Percentiles rank a stretch among this genome's conserved stretches.
phyloP scores from a whole-genome alignment of 1,140 invertebrate species.

The Drosophila bifasciata region DNA sequence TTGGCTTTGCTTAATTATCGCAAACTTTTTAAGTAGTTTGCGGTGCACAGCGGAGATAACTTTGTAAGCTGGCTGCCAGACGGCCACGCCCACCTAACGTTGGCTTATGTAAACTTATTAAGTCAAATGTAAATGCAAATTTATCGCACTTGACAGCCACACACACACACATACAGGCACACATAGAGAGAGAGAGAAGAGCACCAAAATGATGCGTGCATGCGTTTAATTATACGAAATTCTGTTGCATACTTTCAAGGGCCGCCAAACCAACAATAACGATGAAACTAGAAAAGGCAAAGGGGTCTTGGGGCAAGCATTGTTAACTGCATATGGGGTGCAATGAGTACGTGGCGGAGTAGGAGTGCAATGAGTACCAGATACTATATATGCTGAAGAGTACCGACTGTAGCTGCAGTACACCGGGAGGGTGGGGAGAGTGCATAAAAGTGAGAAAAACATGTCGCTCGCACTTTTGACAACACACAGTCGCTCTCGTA shows the following conservation, averaged over 20 bases:
- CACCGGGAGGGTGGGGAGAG: conserved; percentile 19
- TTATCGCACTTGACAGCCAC: conserved; percentile 74
- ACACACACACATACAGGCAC: conserved; percentile 4
- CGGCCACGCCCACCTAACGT: conserved; percentile 6
- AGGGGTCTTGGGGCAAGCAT: conserved; percentile 15
- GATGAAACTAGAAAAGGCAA: neutral
- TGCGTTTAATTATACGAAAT: conserved; percentile 76
- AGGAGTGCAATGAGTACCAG: conserved; percentile 28
- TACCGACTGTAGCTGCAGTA: conserved; percentile 28
- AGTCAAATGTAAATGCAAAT: conserved; percentile 81
- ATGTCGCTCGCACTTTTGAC: conserved; percentile 57
- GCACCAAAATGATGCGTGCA: conserved; percentile 53
- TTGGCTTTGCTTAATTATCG: conserved; percentile 78
- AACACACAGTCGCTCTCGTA: conserved; percentile 22
- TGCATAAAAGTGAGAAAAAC: conserved; percentile 78
- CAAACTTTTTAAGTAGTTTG: conserved; percentile 81
- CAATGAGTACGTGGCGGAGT: neutral
- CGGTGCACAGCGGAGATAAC: conserved; percentile 56
- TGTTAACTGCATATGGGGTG: conserved; percentile 38
- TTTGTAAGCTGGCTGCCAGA: conserved; percentile 57
- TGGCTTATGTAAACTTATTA: conserved; percentile 71
- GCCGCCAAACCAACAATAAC: conserved; percentile 40
- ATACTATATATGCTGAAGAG: too few species aligned
- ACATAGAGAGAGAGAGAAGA: neutral
- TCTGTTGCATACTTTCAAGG: conserved; percentile 69